Conservation (phyloP, 2,888 invertebrate species). For the Lasioglossum oenotherae region DNA sequence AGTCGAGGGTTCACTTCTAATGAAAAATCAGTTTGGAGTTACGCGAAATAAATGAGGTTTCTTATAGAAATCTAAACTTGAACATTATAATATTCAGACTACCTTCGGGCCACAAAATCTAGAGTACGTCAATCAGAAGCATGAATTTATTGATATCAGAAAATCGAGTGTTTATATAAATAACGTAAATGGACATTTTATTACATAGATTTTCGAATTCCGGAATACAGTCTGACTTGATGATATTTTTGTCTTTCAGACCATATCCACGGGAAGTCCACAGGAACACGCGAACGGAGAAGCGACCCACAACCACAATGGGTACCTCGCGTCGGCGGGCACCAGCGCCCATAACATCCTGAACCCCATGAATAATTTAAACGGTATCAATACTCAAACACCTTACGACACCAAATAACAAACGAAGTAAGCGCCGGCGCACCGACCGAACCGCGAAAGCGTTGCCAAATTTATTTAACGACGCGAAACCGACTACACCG, state of each 20-base stretch:
- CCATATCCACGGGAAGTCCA: slow-evolving; percentile 74
- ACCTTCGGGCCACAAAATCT: too few species aligned
- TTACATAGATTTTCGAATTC: not conserved
- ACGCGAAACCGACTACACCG: slow-evolving; percentile 48
- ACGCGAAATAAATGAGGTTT: too few species aligned
- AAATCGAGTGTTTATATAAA: too few species aligned
- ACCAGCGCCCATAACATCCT: slow-evolving; percentile 79
- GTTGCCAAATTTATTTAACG: slow-evolving; percentile 65
- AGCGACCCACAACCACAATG: slow-evolving; percentile 81
- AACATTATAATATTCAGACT: too few species aligned
- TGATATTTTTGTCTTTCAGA: slow-evolving; percentile 71
- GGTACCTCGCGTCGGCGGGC: slow-evolving; percentile 80
- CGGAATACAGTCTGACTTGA: slow-evolving; percentile 12
- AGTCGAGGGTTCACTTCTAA: too few species aligned
- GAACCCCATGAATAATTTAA: slow-evolving; percentile 82
- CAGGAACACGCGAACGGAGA: slow-evolving; percentile 81
- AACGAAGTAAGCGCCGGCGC: slow-evolving; percentile 77
- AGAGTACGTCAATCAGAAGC: too few species aligned
- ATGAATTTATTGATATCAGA: too few species aligned
- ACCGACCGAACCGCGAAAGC: slow-evolving; percentile 64
- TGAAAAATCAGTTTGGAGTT: too few species aligned
- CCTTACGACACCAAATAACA: slow-evolving; percentile 83
- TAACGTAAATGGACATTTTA: not conserved
- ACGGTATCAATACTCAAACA: slow-evolving; percentile 81
- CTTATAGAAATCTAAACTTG: too few species aligned